phyloP scores from a whole-genome alignment of 2,113 vertebrate genomes.

The Laticauda colubrina region DNA sequence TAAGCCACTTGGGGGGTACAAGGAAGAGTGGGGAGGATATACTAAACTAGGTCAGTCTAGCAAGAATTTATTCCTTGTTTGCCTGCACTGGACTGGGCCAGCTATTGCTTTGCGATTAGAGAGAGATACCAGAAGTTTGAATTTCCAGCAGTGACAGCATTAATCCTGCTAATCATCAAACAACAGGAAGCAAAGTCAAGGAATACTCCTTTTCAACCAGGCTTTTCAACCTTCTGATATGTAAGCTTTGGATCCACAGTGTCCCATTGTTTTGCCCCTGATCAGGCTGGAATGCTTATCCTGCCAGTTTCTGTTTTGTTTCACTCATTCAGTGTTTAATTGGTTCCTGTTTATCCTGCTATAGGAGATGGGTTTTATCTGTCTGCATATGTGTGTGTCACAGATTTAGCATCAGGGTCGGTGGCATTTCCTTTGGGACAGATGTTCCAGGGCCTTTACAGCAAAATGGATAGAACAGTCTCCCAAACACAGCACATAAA shows the following conservation, averaged over 20 bases:
- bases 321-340: constrained; percentile 7
- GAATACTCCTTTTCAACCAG: not conserved
- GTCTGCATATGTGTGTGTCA: not conserved
- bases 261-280: not conserved
- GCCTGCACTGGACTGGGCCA: not conserved
- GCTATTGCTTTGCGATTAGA: not conserved
- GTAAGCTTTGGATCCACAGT: not conserved
- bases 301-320: not conserved
- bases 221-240: no score
- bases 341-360: not conserved
- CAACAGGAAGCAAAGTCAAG: not conserved
- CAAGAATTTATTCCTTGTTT: not conserved
- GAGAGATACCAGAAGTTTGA: not conserved
- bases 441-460: not conserved
- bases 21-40: not conserved
- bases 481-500: not conserved
- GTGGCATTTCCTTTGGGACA: not conserved
- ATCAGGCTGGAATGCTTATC: not conserved
- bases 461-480: not conserved
- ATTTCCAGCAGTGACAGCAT: not conserved
- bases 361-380: not conserved
- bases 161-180: not conserved
- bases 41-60: constrained; percentile 26
- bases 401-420: not conserved
- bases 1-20: not conserved